Evolutionary conservation across 1,140 invertebrate species (phyloP), one percentile per base, ranked within the genome.

Genomic region (Drosophila malerkotliana): DNA sequence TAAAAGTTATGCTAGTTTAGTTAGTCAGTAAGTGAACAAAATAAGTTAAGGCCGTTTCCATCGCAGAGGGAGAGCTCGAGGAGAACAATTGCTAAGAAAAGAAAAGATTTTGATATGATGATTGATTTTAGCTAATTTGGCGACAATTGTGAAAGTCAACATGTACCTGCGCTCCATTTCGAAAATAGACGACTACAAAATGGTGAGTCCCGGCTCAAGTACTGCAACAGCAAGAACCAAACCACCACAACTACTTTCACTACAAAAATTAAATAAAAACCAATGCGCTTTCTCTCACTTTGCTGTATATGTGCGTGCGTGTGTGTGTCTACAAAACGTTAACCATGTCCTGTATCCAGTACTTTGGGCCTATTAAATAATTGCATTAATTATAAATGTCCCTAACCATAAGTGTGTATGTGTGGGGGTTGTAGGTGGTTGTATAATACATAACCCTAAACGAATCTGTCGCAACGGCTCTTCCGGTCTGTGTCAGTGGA

Each of bases 161-260:
- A 95, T 98, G 94, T 98, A 95, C 94, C 95, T 99, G 74, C 96
- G 98, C 87, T 98, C 97, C 93, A 98, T 99, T 94, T 98, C 97
- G 94, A 98, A 98, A 96, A 98, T 98, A 94, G 96, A 98, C 94
- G 98, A 99, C 96, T 98, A 98, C 94, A 98, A 98, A 95, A 98
- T 98, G 98, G 97, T 98, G 96, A 98, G 97, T 98, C 59, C 63
- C 21, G 66, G 69, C 68, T 82, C 57, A 18, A 67, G 44, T 44
- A 69, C 66, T 62, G 48, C 58, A 54, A 67, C 45, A 45, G 56
- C 26, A 77, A 51, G 37, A 49, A 49, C 37, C 55, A 44, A 26
- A 44, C 39, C 26, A 62, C 28, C 55, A 80, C 18, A 54, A 63
- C 57, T 56, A 49, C 58, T 45, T 18, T 30, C 52, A 73, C 45